Evolutionary conservation across 2,888 invertebrate species (phyloP).

Genomic region (Exephanes ischioxanthus): DNA sequence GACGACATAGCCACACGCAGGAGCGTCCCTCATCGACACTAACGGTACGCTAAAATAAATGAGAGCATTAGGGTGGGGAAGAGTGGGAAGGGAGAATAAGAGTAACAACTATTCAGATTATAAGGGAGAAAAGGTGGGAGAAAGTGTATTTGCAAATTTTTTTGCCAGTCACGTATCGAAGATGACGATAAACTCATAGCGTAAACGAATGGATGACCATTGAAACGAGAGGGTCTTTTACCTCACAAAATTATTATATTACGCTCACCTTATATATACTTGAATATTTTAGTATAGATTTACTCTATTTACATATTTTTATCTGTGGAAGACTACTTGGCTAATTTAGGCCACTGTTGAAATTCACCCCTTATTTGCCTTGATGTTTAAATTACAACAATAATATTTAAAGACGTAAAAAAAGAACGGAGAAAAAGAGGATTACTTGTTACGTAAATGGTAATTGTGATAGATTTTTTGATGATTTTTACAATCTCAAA

Average conservation of each 20-base stretch:
- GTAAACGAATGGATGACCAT: conserved; percentile 79
- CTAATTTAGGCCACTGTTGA: conserved; percentile 85
- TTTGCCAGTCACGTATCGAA: conserved; percentile 77
- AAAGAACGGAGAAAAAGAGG: conserved; percentile 75
- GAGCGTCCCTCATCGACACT: conserved; percentile 72
- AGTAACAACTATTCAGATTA: conserved; percentile 32
- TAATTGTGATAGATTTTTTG: conserved; percentile 89
- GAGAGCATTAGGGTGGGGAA: conserved; percentile 51
- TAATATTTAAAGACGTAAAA: conserved; percentile 79
- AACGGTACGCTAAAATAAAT: conserved; percentile 76
- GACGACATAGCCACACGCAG: conserved; percentile 70
- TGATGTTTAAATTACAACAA: conserved; percentile 84
- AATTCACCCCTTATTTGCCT: conserved; percentile 86
- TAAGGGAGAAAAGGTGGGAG: conserved; percentile 34
- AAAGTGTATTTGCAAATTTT: conserved; percentile 74
- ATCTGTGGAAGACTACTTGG: conserved; percentile 85
- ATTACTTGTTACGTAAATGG: conserved; percentile 85
- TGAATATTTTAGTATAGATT: conserved; percentile 85
- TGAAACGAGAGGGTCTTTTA: conserved; percentile 82
- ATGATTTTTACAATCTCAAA: conserved; percentile 90
- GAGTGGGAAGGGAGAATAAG: conserved; percentile 16
- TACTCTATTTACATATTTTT: conserved; percentile 85
- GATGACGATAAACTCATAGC: conserved; percentile 75
- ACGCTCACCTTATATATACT: conserved; percentile 84
- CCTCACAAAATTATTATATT: conserved; percentile 84